phyloP scores from a whole-genome alignment of 2,113 vertebrate genomes.

The Galbula dea region DNA sequence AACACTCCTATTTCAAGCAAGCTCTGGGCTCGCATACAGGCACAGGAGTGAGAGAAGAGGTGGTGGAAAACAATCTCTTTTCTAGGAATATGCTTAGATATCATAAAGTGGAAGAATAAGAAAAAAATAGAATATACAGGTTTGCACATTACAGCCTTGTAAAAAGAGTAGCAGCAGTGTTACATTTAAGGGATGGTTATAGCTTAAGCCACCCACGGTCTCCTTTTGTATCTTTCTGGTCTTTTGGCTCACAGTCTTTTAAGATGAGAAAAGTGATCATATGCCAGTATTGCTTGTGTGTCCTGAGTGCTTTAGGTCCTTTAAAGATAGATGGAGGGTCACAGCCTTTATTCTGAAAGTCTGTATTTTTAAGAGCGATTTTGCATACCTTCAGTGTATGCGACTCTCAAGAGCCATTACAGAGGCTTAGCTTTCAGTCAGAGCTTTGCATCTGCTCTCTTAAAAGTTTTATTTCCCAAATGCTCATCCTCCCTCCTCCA shows the following conservation, averaged over 20 bases:
- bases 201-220: neutral
- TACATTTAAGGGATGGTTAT: neutral
- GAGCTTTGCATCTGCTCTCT: neutral
- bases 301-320: neutral
- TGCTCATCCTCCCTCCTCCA: neutral
- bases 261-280: fast-evolving
- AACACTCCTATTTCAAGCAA: neutral
- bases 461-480: neutral
- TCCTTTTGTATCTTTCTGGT: neutral
- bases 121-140: neutral
- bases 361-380: neutral
- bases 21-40: neutral
- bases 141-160: neutral
- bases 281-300: fast-evolving
- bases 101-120: neutral
- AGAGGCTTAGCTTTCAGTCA: neutral
- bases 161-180: neutral
- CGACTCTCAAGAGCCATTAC: neutral
- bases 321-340: neutral
- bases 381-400: fast-evolving
- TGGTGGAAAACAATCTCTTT: neutral
- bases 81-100: neutral
- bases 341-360: fast-evolving
- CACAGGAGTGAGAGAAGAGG: neutral
- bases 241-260: neutral